These are phyloP conservation scores for Syngnathus scovelli DNA, from an alignment of 2,113 vertebrate genomes.

Conservation along the genomic window DNA sequence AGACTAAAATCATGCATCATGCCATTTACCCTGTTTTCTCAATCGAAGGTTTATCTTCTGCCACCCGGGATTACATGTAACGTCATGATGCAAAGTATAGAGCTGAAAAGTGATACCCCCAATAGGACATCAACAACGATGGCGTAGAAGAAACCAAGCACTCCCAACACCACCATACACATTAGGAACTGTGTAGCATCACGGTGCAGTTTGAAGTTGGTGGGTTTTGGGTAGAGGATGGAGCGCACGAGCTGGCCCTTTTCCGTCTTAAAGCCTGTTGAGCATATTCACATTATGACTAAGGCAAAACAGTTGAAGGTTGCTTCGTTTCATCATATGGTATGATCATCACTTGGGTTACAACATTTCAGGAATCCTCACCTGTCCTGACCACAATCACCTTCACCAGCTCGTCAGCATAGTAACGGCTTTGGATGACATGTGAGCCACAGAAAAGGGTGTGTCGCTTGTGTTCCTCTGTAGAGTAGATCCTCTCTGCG, in stretches of 20 bases:
- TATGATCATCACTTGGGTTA: too few relatives aligned
- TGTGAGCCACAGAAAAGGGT: slow-evolving; percentile 92
- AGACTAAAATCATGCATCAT: too few relatives aligned
- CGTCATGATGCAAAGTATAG: background rate
- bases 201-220: slow-evolving; percentile 92
- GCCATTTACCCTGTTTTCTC: background rate
- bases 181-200: slow-evolving; percentile 91
- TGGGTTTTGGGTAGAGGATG: slow-evolving; percentile 94
- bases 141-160: slow-evolving; percentile 87
- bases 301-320: background rate
- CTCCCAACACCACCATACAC: slow-evolving; percentile 86
- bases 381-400: slow-evolving; percentile 91
- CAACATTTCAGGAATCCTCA: slow-evolving; percentile 38
- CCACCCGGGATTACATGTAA: background rate
- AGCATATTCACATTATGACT: background rate
- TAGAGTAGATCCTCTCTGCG: slow-evolving; percentile 68
- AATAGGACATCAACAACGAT: slow-evolving; percentile 82
- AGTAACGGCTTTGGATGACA: slow-evolving; percentile 95
- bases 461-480: slow-evolving; percentile 84
- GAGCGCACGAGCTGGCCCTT: slow-evolving; percentile 94
- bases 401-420: slow-evolving; percentile 85
- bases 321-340: too few relatives aligned
- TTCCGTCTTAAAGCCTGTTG: slow-evolving; percentile 86
- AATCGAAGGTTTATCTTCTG: background rate
- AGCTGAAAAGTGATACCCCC: slow-evolving; percentile 61